Percentiles rank a stretch among this genome's conserved stretches.
Evolutionary conservation across 2,888 invertebrate species (phyloP).

Genomic region (Pasiphila rectangulata): DNA sequence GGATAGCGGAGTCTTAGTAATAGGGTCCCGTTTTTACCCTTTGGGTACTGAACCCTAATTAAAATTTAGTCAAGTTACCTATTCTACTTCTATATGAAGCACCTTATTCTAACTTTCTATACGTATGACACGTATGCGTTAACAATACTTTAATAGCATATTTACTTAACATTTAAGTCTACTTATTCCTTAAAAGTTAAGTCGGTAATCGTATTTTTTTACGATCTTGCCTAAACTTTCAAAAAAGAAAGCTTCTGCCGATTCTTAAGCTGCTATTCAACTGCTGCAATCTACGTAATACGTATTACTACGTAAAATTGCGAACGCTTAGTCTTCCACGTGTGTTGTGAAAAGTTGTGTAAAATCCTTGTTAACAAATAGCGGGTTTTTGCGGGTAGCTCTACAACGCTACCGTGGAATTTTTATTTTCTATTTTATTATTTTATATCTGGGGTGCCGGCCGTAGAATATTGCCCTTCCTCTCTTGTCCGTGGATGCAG

Average conservation of each 20-base stretch:
- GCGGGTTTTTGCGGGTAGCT: too few relatives aligned
- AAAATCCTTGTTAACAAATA: too few relatives aligned
- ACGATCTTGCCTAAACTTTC: slow-evolving; percentile 8
- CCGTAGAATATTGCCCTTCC: too few relatives aligned
- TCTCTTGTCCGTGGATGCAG: too few relatives aligned
- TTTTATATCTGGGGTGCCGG: too few relatives aligned
- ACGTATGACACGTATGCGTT: slow-evolving; percentile 4
- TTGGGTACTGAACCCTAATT: too few relatives aligned
- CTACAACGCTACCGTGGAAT: too few relatives aligned
- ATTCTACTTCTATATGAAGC: too few relatives aligned
- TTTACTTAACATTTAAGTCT: slow-evolving; percentile 11
- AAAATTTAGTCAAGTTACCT: too few relatives aligned
- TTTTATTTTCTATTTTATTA: too few relatives aligned
- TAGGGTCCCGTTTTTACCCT: too few relatives aligned
- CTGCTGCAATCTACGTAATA: neutral
- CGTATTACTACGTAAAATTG: neutral
- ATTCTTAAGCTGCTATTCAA: neutral
- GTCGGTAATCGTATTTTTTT: slow-evolving; percentile 9
- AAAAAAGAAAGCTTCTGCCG: slow-evolving; percentile 14
- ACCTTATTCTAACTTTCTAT: neutral
- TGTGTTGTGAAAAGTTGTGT: neutral
- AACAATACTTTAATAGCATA: slow-evolving; percentile 12
- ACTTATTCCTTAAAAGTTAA: neutral
- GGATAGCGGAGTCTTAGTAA: too few relatives aligned
- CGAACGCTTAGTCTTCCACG: neutral